A percentile compares a stretch with the other conserved stretches of the same genome.
phyloP scores from a whole-genome alignment of 2,113 vertebrate species.

The Eulacestoma nigropectus region DNA sequence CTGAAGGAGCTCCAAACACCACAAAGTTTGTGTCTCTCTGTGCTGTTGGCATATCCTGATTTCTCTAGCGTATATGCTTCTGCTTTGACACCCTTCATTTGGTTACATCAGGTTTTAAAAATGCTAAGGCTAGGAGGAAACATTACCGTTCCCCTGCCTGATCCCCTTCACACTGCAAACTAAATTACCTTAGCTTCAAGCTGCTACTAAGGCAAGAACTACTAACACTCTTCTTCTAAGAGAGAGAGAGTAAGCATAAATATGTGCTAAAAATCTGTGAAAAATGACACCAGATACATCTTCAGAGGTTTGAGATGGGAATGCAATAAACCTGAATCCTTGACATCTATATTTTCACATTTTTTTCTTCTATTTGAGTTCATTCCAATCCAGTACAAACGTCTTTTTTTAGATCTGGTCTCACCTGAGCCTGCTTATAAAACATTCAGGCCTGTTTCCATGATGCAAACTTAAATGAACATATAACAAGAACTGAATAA shows the following conservation, averaged over 20 bases:
- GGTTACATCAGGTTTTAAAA: background rate
- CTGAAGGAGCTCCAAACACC: background rate
- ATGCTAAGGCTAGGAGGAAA: background rate
- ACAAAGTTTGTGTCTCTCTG: background rate
- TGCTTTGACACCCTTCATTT: background rate
- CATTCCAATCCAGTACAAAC: background rate
- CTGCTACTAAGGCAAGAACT: conserved; percentile 5
- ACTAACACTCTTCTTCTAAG: background rate
- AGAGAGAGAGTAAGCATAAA: conserved; percentile 1
- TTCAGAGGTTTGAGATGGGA: background rate
- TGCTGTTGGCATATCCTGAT: background rate
- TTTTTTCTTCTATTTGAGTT: background rate
- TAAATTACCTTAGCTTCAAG: conserved; percentile 12
- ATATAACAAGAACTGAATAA: background rate
- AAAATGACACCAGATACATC: background rate
- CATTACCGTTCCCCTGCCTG: background rate
- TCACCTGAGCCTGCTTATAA: background rate
- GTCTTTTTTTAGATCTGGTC: background rate
- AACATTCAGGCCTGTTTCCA: background rate
- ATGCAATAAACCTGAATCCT: conserved; percentile 6
- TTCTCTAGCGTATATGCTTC: background rate
- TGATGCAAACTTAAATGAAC: background rate
- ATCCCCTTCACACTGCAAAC: conserved; percentile 3
- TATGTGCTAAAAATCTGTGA: background rate
- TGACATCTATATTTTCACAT: conserved; percentile 23